These are phyloP conservation scores for Lepidostoma basale DNA, from an alignment of 1,140 invertebrate genomes.

Conservation along the genomic window DNA sequence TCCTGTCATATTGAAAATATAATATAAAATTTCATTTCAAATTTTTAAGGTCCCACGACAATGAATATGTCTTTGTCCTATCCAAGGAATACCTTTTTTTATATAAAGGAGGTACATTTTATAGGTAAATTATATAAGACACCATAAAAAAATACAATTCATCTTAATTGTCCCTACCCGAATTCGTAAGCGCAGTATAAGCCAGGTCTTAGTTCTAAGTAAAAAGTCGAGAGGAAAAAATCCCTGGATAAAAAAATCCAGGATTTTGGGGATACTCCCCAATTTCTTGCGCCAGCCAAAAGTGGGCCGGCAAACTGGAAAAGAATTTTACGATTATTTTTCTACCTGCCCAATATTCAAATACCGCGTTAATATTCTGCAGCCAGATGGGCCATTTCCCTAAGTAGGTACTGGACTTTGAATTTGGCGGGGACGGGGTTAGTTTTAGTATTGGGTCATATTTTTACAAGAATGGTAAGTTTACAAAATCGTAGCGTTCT, in stretches of 20 bases:
- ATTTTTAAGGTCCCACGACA: too few relatives aligned
- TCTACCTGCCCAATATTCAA: neutral
- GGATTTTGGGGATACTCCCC: neutral
- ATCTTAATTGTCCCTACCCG: too few relatives aligned
- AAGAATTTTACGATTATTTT: neutral
- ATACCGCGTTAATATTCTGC: neutral
- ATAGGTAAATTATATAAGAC: too few relatives aligned
- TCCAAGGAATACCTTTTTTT: too few relatives aligned
- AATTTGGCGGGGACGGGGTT: neutral
- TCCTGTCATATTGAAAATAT: too few relatives aligned
- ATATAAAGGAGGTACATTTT: too few relatives aligned
- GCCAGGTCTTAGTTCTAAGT: too few relatives aligned
- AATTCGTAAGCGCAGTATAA: too few relatives aligned
- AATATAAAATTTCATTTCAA: too few relatives aligned
- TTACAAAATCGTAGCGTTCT: neutral
- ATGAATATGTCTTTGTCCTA: too few relatives aligned
- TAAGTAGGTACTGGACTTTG: neutral
- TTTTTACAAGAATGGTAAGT: neutral
- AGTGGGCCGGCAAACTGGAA: neutral
- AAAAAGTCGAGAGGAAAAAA: too few relatives aligned
- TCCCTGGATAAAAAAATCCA: neutral
- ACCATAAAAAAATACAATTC: too few relatives aligned
- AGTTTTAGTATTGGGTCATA: neutral
- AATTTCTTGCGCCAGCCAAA: neutral
- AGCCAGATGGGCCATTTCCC: neutral